phyloP scores from a whole-genome alignment of 2,797 vertebrate species.

The Rhinophrynus dorsalis region DNA sequence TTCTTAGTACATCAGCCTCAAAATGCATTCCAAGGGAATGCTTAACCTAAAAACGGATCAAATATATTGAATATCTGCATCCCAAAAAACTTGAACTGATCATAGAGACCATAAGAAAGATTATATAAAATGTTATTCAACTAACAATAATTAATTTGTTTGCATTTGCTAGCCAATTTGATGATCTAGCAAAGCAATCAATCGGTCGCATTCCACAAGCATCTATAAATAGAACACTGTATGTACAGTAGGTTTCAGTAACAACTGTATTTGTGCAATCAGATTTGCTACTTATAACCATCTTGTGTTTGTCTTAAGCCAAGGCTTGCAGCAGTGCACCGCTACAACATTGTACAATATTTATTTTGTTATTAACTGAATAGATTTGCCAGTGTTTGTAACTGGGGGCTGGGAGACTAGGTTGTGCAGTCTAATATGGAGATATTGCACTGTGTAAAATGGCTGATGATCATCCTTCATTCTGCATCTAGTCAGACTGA shows the following conservation, averaged over 20 bases:
- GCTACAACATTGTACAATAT: no score
- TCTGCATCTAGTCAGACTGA: slow-evolving; percentile 24
- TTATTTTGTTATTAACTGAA: no score
- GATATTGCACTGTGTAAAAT: slow-evolving; percentile 59
- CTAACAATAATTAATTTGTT: slow-evolving; percentile 29
- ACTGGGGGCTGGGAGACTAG: not conserved
- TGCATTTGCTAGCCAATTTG: slow-evolving; percentile 30
- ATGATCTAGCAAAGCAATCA: slow-evolving; percentile 27
- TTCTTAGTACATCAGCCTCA: no score
- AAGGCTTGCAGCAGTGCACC: no score
- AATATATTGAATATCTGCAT: not conserved
- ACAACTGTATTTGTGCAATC: not conserved
- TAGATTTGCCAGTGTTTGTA: not conserved
- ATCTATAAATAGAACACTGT: slow-evolving; percentile 41
- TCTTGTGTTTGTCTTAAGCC: no score
- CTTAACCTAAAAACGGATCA: not conserved
- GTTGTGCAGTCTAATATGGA: slow-evolving; percentile 34
- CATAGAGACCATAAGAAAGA: not conserved
- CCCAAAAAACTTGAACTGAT: not conserved
- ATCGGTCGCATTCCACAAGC: slow-evolving; percentile 13
- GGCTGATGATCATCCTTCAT: slow-evolving; percentile 62
- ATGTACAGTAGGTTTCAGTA: slow-evolving; percentile 1
- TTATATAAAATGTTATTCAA: slow-evolving; percentile 14
- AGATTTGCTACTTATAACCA: not conserved
- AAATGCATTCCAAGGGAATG: not conserved